Base-by-base conservation (phyloP, 2,888 invertebrate species). In the Cantharis nigra region DNA sequence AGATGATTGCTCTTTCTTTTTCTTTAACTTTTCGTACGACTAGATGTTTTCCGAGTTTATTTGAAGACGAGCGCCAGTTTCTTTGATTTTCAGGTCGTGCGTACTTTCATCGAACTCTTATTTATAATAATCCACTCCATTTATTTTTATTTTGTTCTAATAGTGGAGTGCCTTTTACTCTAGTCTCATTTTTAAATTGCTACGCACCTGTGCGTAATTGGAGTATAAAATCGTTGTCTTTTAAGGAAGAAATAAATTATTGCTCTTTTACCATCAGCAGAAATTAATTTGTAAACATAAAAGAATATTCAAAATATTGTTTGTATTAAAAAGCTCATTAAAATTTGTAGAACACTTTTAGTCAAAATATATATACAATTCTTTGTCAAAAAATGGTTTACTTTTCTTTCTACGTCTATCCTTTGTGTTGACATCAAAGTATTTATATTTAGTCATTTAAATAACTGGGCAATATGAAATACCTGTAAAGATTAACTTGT, bases 1-100 rank as follows among this genome's bases (percentile, higher is more conserved):
- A 75, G 75, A 75, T 70, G 75, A 75, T 75, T 75, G 70, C 70
- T 23, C 70, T 23, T 63, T 64, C 23, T 70, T 75, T 70, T 74
- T 71, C 70, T 63, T 70, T 28, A 71, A 28, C 70, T 70, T 75
- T 64, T 75, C 70, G 33, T 69, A 63, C 33, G 75, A 71, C 64
- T 74, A 64, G 30, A 71, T 70, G 75, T 71, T 74, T 71, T 69
- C 70, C 30, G 64, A 70, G 71, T 71, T 75, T 75, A 71, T 74
- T 74, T 74, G 74, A 28, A 69, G 65, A 30, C 64, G 74, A 74
- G 74, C 69, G 74, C 74, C 69, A 69, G 70, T 70, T 70, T 67
- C 65, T 67, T 71, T 75, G 75, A 75, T 75, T 75, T 71, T 64
- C 75, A 75, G 70, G 49, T 75, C 75, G 70, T 75, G 75, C 75